phyloP scores from a whole-genome alignment of 2,797 vertebrate species.

The Buceros bicornis region DNA sequence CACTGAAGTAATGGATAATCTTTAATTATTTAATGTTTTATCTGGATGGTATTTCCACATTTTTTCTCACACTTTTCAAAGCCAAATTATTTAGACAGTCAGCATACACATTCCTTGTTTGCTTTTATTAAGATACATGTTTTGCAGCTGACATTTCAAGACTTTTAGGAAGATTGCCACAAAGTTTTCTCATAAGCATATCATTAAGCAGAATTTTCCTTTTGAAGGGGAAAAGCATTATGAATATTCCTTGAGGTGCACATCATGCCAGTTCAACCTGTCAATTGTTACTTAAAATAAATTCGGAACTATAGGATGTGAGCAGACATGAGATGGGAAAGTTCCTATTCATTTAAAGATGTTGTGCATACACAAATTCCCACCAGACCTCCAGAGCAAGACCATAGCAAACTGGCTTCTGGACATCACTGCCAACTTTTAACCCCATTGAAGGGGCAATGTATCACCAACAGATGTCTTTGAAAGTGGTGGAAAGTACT shows the following conservation, averaged over 20 bases:
- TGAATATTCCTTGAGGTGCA: neutral
- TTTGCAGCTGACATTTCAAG: neutral
- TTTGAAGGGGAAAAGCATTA: neutral
- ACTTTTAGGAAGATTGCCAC: neutral
- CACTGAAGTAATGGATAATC: neutral
- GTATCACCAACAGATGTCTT: neutral
- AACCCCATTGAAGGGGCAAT: neutral
- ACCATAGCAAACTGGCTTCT: neutral
- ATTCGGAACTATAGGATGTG: neutral
- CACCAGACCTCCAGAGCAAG: neutral
- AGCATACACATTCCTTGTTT: neutral
- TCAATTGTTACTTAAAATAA: neutral
- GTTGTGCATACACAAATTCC: neutral
- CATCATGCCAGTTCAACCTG: neutral
- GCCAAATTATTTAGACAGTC: constrained; percentile 34
- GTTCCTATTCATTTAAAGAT: neutral
- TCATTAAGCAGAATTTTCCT: neutral
- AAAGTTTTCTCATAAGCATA: neutral
- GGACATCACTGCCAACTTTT: neutral
- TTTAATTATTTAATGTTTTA: neutral
- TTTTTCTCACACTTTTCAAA: neutral
- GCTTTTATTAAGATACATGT: neutral
- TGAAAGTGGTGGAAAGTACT: neutral
- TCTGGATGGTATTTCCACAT: neutral
- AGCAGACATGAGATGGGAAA: neutral